Percentiles rank a stretch among this genome's conserved stretches.
These are phyloP conservation scores for Aulostomus chinensis DNA, from an alignment of 2,797 vertebrate species.

Conservation along the genomic window DNA sequence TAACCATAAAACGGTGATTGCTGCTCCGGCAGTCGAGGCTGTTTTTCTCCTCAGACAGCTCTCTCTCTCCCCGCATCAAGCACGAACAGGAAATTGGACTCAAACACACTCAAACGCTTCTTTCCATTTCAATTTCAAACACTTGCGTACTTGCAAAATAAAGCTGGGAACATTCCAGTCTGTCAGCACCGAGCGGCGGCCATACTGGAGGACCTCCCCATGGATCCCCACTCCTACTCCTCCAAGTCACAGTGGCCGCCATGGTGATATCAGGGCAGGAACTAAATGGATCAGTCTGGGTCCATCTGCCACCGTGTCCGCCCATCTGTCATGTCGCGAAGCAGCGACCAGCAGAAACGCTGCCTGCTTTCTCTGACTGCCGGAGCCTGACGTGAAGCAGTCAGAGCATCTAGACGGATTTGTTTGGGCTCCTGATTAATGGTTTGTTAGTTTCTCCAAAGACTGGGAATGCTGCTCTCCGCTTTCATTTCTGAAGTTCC, in stretches of 20 bases:
- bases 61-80: constrained; percentile 18
- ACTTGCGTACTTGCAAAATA: neutral
- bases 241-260: neutral
- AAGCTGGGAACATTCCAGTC: neutral
- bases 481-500: too few relatives aligned
- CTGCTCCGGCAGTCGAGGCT: constrained; percentile 16
- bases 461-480: too few relatives aligned
- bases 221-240: neutral
- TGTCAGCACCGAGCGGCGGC: neutral
- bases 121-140: neutral
- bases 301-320: constrained; percentile 24
- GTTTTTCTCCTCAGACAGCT: constrained; percentile 38
- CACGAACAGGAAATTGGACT: constrained; percentile 8
- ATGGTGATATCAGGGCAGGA: constrained; percentile 20
- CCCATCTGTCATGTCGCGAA: constrained; percentile 26
- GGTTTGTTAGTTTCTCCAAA: too few relatives aligned
- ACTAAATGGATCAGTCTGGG: constrained; percentile 25
- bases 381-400: too few relatives aligned
- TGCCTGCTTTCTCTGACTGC: too few relatives aligned
- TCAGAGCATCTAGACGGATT: too few relatives aligned
- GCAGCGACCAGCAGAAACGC: too few relatives aligned
- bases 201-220: neutral
- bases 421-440: too few relatives aligned
- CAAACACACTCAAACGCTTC: constrained; percentile 3
- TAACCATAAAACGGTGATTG: constrained; percentile 49